Evolutionary conservation across 2,797 vertebrate species (phyloP), one percentile per base, ranked within the genome.

Genomic region (Acridotheres tristis): DNA sequence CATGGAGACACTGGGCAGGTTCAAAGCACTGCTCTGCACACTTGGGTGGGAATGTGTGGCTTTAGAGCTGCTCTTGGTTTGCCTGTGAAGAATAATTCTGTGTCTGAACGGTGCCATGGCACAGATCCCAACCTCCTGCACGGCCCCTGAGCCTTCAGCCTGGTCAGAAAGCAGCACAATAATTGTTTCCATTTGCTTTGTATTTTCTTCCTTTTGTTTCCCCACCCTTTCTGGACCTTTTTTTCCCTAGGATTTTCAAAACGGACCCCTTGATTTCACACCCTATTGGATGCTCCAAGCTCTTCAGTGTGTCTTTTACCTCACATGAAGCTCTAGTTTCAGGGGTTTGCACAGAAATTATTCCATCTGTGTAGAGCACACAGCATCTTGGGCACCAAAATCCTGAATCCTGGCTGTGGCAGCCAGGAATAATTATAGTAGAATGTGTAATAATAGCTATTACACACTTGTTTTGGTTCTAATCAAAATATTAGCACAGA

Each of bases 191-290:
- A 7, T 30, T 71, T 25, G 6, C 11, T 55, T 84, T 67, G 6
- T 13, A 9, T 50, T 42, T 32, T 25, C 13, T 27, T 74, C 25
- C 9, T 23, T 15, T 43, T 16, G 4, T 7, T 25, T 8, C 19
- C 29, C 5, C 2, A 9, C 0, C 16, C 9, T 30, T 73, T 45
- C 40, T 88, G 20, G 22, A 13, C 1, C 11, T 42, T 20, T 66
- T 16, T 16, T 26, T 4, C 7, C 3, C 5, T 1, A 21, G 11
- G 18, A 50, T 32, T 8, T 26, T 85, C 15, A 48, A 25, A 23
- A 32, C 0, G 76, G 29, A 25, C 18, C 14, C 20, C 23, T 1
- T 48, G 34, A 48, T 62, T 75, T 87, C 14, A 3, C 0, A 7
- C 4, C 2, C 10, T 63, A 0, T 18, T 40, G n/a, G 11, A 26